A percentile compares a stretch with the other conserved stretches of the same genome.
These are phyloP conservation scores for Epizoanthus scotinus DNA, from an alignment of 92 coral and sea anemone genomes.

Conservation along the genomic window DNA sequence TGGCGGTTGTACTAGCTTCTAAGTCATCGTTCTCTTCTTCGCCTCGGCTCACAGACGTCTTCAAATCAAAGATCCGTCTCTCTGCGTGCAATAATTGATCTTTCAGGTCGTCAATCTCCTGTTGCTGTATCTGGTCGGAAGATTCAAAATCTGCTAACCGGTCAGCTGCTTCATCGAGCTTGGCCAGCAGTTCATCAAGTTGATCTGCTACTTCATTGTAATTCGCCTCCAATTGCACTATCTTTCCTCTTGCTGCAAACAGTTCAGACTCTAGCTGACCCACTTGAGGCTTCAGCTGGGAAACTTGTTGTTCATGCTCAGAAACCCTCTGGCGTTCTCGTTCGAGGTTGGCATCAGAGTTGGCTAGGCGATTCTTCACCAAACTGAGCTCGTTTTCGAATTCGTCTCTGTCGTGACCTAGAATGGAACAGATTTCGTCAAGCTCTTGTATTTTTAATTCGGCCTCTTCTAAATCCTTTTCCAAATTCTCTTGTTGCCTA, in stretches of 20 bases:
- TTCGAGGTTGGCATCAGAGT: conserved; percentile 77
- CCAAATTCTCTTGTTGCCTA: conserved; percentile 81
- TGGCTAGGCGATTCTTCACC: conserved; percentile 73
- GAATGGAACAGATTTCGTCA: conserved; percentile 75
- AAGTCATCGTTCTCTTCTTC: conserved; percentile 93
- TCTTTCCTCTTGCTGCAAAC: conserved; percentile 82
- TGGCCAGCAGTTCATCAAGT: conserved; percentile 64
- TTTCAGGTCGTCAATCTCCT: conserved; percentile 88
- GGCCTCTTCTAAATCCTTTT: conserved; percentile 78
- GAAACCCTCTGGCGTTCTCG: conserved; percentile 82
- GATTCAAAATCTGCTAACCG: conserved; percentile 72
- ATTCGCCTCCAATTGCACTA: conserved; percentile 74
- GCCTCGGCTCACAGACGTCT: conserved; percentile 67
- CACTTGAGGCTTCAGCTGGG: conserved; percentile 72
- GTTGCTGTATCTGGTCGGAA: conserved; percentile 58
- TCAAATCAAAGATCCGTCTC: conserved; percentile 73
- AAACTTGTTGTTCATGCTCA: conserved; percentile 83
- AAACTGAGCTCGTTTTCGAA: conserved; percentile 81
- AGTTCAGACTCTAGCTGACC: conserved; percentile 84
- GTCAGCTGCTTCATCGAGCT: conserved; percentile 66
- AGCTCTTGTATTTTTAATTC: conserved; percentile 82
- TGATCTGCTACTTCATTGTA: conserved; percentile 74
- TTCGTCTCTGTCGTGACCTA: conserved; percentile 77
- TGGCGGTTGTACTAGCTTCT: conserved; percentile 76
- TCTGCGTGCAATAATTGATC: conserved; percentile 79